These are phyloP conservation scores for Hoplodrina blanda DNA, from an alignment of 2,888 invertebrate genomes.

Conservation along the genomic window DNA sequence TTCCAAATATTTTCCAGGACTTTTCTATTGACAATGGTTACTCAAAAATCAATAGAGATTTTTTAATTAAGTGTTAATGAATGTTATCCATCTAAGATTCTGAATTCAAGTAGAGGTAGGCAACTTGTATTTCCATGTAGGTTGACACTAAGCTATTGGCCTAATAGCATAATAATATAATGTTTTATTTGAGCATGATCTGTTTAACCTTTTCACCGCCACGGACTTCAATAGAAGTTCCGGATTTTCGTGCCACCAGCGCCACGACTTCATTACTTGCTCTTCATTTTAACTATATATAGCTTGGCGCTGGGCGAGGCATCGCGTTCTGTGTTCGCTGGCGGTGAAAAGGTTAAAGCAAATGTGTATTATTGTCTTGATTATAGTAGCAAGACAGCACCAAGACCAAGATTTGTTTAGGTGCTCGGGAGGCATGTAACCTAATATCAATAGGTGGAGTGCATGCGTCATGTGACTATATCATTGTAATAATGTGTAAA, in stretches of 20 bases:
- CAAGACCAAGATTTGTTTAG: no score
- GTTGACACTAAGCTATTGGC: background rate
- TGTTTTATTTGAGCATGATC: background rate
- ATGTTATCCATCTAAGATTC: background rate
- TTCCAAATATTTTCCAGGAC: background rate
- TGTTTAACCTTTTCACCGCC: no score
- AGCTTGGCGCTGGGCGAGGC: no score
- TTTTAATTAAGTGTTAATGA: background rate
- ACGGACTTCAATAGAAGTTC: no score
- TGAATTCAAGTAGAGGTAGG: slow-evolving; percentile 17
- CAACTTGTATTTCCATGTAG: background rate
- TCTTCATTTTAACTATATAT: no score
- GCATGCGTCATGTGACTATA: background rate
- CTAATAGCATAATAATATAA: background rate
- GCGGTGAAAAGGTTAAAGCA: no score
- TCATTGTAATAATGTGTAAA: background rate
- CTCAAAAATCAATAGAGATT: slow-evolving; percentile 1
- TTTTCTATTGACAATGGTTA: background rate
- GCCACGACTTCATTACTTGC: no score
- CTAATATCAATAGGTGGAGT: background rate
- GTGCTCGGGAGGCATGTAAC: background rate
- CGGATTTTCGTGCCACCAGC: no score
- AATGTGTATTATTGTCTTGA: background rate
- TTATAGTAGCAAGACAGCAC: background rate
- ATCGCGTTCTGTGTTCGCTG: no score